Conservation (phyloP, 2,797 vertebrate species). For the Rhinophrynus dorsalis region DNA sequence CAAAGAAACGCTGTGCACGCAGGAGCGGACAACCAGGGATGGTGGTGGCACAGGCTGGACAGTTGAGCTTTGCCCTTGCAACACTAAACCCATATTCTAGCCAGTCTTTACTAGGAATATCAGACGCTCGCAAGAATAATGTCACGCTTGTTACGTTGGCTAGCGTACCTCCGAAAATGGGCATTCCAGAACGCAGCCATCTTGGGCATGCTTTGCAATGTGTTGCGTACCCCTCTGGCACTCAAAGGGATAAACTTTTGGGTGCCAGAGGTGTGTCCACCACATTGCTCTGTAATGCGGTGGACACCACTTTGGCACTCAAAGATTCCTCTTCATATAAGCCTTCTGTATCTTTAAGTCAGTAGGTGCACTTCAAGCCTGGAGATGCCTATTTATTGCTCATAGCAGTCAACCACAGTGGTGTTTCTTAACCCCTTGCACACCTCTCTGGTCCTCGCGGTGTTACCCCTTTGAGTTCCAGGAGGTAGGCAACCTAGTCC, state of each 20-base stretch:
- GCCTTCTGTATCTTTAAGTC: not conserved
- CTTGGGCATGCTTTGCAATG: too few species aligned
- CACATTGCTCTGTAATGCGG: too few species aligned
- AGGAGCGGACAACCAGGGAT: conserved; percentile 40
- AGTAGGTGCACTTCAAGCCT: not conserved
- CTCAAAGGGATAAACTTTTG: too few species aligned
- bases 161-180: not conserved
- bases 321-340: not conserved
- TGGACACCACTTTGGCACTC: too few species aligned
- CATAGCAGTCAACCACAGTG: not conserved
- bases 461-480: too few species aligned
- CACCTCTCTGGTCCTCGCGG: too few species aligned
- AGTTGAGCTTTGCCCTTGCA: conserved; percentile 53
- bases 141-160: conserved; percentile 59
- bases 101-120: not conserved
- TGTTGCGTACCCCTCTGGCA: too few species aligned
- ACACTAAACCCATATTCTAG: conserved; percentile 58
- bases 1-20: conserved; percentile 49
- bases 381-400: conserved; percentile 30
- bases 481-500: too few species aligned
- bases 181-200: not conserved
- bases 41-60: conserved; percentile 37
- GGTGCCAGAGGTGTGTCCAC: too few species aligned
- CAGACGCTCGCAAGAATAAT: conserved; percentile 53
- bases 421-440: not conserved